These are phyloP conservation scores for Perca schrenkii DNA, from an alignment of 2,113 vertebrate species.

Conservation along the genomic window DNA sequence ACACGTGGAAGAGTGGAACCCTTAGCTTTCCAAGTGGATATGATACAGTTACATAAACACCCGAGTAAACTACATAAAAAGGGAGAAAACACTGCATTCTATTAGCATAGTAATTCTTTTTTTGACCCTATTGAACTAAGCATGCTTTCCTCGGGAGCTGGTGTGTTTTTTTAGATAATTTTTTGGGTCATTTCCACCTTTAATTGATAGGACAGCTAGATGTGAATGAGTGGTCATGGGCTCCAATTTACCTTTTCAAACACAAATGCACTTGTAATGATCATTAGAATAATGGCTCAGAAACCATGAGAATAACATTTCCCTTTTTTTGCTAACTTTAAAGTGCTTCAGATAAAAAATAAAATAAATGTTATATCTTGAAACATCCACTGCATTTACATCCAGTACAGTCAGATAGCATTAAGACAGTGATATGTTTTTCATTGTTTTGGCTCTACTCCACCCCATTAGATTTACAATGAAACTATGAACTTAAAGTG, in stretches of 20 bases:
- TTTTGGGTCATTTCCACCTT: too few relatives aligned
- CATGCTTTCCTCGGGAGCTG: conserved; percentile 42
- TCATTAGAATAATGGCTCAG: not conserved
- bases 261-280: conserved; percentile 7
- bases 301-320: not conserved
- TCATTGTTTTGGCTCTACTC: conserved; percentile 3
- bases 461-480: conserved; percentile 4
- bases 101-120: conserved; percentile 75
- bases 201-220: too few relatives aligned
- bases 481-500: conserved; percentile 23
- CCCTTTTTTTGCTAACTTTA: conserved; percentile 1
- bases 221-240: not conserved
- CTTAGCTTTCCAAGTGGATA: conserved; percentile 45
- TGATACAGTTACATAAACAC: conserved; percentile 65
- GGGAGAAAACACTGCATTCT: conserved; percentile 59
- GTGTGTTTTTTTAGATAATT: conserved; percentile 12
- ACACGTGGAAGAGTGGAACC: conserved; percentile 53
- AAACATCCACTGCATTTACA: not conserved
- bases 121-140: conserved; percentile 42
- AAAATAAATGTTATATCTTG: not conserved
- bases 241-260: conserved; percentile 19
- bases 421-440: not conserved
- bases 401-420: not conserved
- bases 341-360: not conserved
- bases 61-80: conserved; percentile 54